Evolutionary conservation across 1,140 invertebrate genomes (phyloP).

Genomic region (Harlomillsia oculata): DNA sequence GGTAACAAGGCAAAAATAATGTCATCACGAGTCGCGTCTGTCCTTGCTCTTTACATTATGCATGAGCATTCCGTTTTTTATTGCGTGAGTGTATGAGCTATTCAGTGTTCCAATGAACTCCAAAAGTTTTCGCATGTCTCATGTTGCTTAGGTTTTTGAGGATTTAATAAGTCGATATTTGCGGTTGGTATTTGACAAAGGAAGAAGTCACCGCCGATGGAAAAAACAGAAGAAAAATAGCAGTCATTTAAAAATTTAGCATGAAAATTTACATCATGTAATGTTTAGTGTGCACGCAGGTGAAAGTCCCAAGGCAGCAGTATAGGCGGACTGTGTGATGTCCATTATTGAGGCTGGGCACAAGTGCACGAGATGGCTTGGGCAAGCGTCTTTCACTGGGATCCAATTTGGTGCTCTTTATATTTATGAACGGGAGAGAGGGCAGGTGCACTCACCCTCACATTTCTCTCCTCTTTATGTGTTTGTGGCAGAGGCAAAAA

Average conservation of each 20-base stretch:
- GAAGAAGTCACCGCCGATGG: too few relatives aligned
- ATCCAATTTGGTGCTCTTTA: constrained; percentile 15
- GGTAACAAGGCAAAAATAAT: constrained; percentile 10
- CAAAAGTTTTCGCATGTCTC: too few relatives aligned
- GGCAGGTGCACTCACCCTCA: too few relatives aligned
- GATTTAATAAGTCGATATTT: too few relatives aligned
- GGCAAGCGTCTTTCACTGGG: background rate
- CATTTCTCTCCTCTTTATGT: too few relatives aligned
- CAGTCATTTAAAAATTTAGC: too few relatives aligned
- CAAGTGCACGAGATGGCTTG: constrained; percentile 10
- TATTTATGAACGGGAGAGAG: constrained; percentile 25
- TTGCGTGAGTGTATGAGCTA: too few relatives aligned
- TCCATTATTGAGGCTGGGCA: background rate
- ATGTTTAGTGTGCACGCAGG: constrained; percentile 3
- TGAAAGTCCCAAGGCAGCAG: constrained; percentile 1
- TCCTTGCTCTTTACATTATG: constrained; percentile 14
- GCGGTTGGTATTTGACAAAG: too few relatives aligned
- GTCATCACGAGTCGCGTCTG: constrained; percentile 8
- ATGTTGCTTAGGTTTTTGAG: too few relatives aligned
- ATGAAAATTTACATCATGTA: too few relatives aligned
- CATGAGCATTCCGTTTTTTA: constrained; percentile 2
- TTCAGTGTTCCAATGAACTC: background rate
- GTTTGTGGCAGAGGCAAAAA: too few relatives aligned
- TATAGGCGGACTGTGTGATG: background rate
- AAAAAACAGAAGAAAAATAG: too few relatives aligned